These are phyloP conservation scores for Lochmaea crataegi DNA, from an alignment of 2,888 invertebrate genomes.

Conservation along the genomic window DNA sequence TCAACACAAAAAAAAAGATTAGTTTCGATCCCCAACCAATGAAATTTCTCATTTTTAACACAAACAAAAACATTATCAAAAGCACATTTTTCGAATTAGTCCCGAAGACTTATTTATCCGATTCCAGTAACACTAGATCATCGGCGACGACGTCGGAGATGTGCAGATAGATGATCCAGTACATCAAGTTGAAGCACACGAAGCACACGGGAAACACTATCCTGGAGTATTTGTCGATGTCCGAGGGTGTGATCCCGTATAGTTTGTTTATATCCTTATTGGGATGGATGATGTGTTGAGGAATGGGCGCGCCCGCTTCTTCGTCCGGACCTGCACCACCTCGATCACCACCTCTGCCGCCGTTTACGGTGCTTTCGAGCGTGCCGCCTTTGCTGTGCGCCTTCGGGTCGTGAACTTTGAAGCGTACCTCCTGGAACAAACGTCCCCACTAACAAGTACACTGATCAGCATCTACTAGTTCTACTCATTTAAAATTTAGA, in stretches of 20 bases:
- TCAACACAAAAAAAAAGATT: too few species aligned
- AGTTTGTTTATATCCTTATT: constrained; percentile 94
- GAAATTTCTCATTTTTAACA: too few species aligned
- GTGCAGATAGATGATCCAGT: constrained; percentile 97
- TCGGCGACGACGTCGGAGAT: constrained; percentile 96
- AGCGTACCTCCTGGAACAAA: constrained; percentile 90
- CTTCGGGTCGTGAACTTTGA: constrained; percentile 94
- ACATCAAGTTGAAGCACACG: constrained; percentile 98
- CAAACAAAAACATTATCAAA: constrained; percentile 3
- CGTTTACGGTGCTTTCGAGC: constrained; percentile 91
- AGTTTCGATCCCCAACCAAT: too few species aligned
- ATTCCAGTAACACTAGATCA: constrained; percentile 85
- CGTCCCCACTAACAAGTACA: constrained; percentile 74
- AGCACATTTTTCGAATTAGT: constrained; percentile 33
- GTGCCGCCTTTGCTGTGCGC: constrained; percentile 93
- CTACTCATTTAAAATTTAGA: too few species aligned
- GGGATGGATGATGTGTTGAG: constrained; percentile 85
- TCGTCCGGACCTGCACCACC: constrained; percentile 73
- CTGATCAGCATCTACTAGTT: constrained; percentile 60
- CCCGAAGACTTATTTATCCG: constrained; percentile 70
- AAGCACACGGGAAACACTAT: constrained; percentile 99
- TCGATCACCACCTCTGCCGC: constrained; percentile 75
- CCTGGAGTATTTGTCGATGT: constrained; percentile 99
- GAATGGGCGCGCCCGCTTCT: constrained; percentile 75
- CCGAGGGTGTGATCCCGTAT: constrained; percentile 93